Conservation (phyloP, 2,797 vertebrate genomes). For the Tenualosa ilisha region DNA sequence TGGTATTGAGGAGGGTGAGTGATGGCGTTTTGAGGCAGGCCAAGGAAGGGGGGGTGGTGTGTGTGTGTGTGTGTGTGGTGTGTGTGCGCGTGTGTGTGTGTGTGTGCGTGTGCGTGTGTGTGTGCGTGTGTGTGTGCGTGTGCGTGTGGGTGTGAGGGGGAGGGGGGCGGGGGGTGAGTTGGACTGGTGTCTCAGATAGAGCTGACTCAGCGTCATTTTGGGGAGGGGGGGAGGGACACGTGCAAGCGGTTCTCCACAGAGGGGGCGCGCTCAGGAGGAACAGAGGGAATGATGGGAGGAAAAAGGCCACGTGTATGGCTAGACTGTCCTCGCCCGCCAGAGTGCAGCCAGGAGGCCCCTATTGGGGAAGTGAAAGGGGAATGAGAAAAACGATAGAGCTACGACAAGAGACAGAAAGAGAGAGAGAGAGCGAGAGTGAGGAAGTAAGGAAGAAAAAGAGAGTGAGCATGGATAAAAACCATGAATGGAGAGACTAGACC, state of each 20-base stretch:
- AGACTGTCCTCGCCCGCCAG: constrained; percentile 33
- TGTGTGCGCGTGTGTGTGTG: no score
- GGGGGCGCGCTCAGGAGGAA: neutral
- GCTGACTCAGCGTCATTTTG: neutral
- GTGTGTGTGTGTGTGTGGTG: no score
- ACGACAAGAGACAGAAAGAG: neutral
- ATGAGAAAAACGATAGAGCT: neutral
- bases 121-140: no score
- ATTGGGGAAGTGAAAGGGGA: neutral
- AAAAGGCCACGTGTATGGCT: constrained; percentile 25
- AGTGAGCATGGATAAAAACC: neutral
- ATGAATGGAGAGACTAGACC: constrained; percentile 7
- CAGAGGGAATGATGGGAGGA: neutral
- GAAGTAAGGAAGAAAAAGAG: neutral
- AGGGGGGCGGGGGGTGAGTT: neutral
- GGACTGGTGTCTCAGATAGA: no score
- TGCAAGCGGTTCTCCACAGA: neutral
- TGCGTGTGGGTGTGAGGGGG: no score
- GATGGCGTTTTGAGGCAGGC: neutral
- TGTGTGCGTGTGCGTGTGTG: no score
- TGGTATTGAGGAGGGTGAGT: neutral
- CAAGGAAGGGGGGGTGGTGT: neutral
- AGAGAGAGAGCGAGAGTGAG: neutral
- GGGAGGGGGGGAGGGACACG: neutral
- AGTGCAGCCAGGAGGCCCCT: constrained; percentile 27